phyloP scores from a whole-genome alignment of 2,888 invertebrate genomes.

The Beris chalybata region DNA sequence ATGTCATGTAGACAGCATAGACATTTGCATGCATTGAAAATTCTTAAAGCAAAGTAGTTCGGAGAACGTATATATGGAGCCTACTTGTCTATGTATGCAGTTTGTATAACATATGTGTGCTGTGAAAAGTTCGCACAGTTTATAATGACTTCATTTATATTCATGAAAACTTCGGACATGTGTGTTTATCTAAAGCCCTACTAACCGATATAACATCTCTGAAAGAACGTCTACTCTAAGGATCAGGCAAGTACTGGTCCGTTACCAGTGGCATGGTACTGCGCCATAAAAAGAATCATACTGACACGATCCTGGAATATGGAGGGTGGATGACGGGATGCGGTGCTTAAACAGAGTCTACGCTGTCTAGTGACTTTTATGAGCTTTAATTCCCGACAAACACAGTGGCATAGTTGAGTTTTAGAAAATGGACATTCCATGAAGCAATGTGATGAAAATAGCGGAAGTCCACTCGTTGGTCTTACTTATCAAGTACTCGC shows the following conservation, averaged over 20 bases:
- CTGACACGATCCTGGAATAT: neutral
- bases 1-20: no score
- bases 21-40: no score
- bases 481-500: slow-evolving; percentile 1
- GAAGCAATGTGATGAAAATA: neutral
- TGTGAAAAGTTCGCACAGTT: slow-evolving; percentile 36
- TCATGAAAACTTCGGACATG: slow-evolving; percentile 39
- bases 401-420: no score
- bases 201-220: slow-evolving; percentile 36
- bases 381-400: slow-evolving; percentile 13
- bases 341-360: neutral
- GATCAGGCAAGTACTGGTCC: neutral
- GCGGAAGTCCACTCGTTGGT: neutral
- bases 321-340: neutral
- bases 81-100: no score
- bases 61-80: no score
- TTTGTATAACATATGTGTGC: no score
- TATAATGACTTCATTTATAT: slow-evolving; percentile 40
- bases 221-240: slow-evolving; percentile 20
- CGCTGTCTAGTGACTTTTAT: slow-evolving; percentile 10
- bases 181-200: slow-evolving; percentile 38
- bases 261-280: neutral
- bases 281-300: neutral
- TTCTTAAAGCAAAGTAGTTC: no score
- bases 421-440: slow-evolving; percentile 14